These are phyloP conservation scores for Leptoclinus maculatus DNA, from an alignment of 2,797 vertebrate genomes.

Conservation along the genomic window DNA sequence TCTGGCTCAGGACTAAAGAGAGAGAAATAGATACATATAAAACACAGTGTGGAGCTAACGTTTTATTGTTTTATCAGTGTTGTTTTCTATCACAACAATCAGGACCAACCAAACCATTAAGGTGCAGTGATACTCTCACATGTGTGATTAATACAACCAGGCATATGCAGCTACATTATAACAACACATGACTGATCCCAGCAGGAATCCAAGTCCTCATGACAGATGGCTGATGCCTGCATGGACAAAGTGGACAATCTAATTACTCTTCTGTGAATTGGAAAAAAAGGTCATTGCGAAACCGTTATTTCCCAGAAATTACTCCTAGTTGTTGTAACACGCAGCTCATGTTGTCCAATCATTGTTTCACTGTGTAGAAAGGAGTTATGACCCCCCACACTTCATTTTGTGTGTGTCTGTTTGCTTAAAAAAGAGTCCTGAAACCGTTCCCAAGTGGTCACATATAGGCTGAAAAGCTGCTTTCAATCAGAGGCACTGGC, in stretches of 20 bases:
- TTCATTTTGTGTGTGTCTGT: neutral
- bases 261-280: constrained; percentile 61
- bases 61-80: neutral
- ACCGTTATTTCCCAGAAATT: constrained; percentile 77
- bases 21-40: neutral
- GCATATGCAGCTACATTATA: constrained; percentile 34
- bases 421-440: constrained; percentile 11
- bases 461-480: constrained; percentile 18
- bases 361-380: constrained; percentile 34
- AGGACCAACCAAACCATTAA: neutral
- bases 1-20: constrained; percentile 88
- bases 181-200: constrained; percentile 57
- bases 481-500: constrained; percentile 24
- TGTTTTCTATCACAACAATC: neutral
- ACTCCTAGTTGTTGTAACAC: constrained; percentile 46
- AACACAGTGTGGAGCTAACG: neutral
- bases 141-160: constrained; percentile 41
- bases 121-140: neutral
- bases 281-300: constrained; percentile 71
- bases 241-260: constrained; percentile 47
- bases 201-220: constrained; percentile 54
- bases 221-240: constrained; percentile 57
- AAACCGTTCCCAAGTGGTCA: constrained; percentile 12
- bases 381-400: constrained; percentile 31
- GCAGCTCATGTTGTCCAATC: constrained; percentile 48